phyloP scores from a whole-genome alignment of 1,140 invertebrate genomes.

The Daktulosphaira vitifoliae region DNA sequence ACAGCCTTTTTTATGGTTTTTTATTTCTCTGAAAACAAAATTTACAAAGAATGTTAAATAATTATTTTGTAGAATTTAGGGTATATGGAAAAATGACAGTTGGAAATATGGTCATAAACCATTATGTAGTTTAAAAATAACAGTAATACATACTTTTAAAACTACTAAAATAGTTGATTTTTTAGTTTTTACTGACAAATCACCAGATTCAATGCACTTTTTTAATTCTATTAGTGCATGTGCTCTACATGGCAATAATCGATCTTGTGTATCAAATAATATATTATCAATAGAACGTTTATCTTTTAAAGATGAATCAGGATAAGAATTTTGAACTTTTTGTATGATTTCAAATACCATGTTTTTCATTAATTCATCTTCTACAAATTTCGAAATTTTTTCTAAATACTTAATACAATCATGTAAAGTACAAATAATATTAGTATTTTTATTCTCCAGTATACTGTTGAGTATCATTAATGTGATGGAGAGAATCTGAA shows the following conservation, averaged over 20 bases:
- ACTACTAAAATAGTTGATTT: slow-evolving; percentile 47
- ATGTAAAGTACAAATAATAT: slow-evolving; percentile 41
- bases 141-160: slow-evolving; percentile 39
- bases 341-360: slow-evolving; percentile 41
- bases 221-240: slow-evolving; percentile 67
- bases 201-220: slow-evolving; percentile 58
- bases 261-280: slow-evolving; percentile 58
- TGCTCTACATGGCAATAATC: slow-evolving; percentile 66
- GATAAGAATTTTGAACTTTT: slow-evolving; percentile 41
- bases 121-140: too few relatives aligned
- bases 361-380: slow-evolving; percentile 35
- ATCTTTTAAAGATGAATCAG: slow-evolving; percentile 6
- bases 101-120: too few relatives aligned
- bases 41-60: too few relatives aligned
- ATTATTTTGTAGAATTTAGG: too few relatives aligned
- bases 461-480: slow-evolving; percentile 46
- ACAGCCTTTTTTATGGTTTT: too few relatives aligned
- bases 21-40: too few relatives aligned
- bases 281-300: slow-evolving; percentile 51
- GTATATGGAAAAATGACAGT: too few relatives aligned
- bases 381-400: slow-evolving; percentile 44
- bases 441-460: slow-evolving; percentile 39
- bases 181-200: slow-evolving; percentile 54
- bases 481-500: slow-evolving; percentile 43
- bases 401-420: slow-evolving; percentile 45